Evolutionary conservation across 2,888 invertebrate species (phyloP), one percentile per base, ranked within the genome.

Genomic region (Cataglyphis altisquamis): DNA sequence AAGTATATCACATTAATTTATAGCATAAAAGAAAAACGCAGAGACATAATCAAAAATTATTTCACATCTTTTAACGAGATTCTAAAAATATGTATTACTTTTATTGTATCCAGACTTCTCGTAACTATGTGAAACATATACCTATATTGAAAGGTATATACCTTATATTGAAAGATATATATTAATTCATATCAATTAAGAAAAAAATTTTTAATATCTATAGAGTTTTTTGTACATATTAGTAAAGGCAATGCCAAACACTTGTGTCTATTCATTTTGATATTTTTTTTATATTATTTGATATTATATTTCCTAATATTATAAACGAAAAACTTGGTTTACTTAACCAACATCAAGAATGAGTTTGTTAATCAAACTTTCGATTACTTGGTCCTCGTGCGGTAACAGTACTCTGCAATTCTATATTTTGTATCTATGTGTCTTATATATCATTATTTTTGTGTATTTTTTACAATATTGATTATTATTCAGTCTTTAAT

Each of bases 291-390:
- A 48, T 52, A 8, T 74, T 77, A 68, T 70, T 78, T 60, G 21
- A 70, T 70, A 12, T 36, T 75, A 57, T 45, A 32, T 52, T 48
- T 12, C 45, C 64, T 57, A 25, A 5, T 68, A 41, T 55, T 41
- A 21, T 63, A 21, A 78, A 29, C 39, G 36, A 21, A 63, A 60
- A 18, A 62, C 39, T 77, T 62, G 21, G 39, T 52, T 68, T 55
- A 80, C 15, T 41, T 70, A 81, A 81, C 60, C 85, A 83, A 88
- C 84, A 85, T 93, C 94, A 93, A 92, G 93, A 92, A 94, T 93
- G 90, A 93, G 92, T 94, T 94, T 94, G 93, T 85, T 81, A 84
- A 9, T 92, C 94, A 94, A 94, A 94, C 93, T 93, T 93, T 91
- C 86, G 83, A 94, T 94, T 94, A 92, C 92, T 94, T 93, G 94